Base-by-base conservation (phyloP, 2,113 vertebrate species). In the Aphyosemion australe region DNA sequence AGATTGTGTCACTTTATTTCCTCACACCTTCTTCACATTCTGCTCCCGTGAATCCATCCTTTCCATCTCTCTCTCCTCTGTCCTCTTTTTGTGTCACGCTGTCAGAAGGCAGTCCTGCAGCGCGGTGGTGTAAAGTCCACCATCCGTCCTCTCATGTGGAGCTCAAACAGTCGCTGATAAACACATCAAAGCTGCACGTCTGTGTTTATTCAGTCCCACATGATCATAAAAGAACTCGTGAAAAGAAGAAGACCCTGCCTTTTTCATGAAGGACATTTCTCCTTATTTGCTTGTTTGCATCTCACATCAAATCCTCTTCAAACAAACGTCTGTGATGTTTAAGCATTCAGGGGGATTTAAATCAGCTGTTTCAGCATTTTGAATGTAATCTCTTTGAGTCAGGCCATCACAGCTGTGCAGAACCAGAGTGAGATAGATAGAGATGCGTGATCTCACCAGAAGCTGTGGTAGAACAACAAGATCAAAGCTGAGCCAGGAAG, bases 371-470 rank as follows among this genome's bases (percentile, higher is more conserved):
- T 68, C 69, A 46, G 56, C 51, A 32, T 32, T 69, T 62, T 80
- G 76, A 86, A 84, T 85, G 84, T 85, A 86, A 84, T 86, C 88
- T 80, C 57, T 1, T 65, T 71, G 72, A 62, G 43, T 82, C 84
- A 83, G 83, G 69, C 69, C 54, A 76, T 59, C 53, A 26, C 67
- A 48, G 69, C 52, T 72, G 50, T 68, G 62, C 39, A 42, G 41
- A 78, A 51, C 13, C 47, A 72, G 21, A 72, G 53, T 12, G 47
- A 78, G 69, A 48, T n/a, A 66, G 75, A 76, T 51, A 18, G 5
- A 34, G 21, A 1, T n/a, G 46, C 65, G 63, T 58, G 68, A 69
- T 66, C 60, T 80, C 69, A 68, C 74, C 65, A 69, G 56, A 81
- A 18, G 47, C 74, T 74, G 56, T 10, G 2, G 12, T 34, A 34